Conservation (phyloP, 35 echinoderm and acorn worm genomes). For the Strongylocentrotus purpuratus region DNA sequence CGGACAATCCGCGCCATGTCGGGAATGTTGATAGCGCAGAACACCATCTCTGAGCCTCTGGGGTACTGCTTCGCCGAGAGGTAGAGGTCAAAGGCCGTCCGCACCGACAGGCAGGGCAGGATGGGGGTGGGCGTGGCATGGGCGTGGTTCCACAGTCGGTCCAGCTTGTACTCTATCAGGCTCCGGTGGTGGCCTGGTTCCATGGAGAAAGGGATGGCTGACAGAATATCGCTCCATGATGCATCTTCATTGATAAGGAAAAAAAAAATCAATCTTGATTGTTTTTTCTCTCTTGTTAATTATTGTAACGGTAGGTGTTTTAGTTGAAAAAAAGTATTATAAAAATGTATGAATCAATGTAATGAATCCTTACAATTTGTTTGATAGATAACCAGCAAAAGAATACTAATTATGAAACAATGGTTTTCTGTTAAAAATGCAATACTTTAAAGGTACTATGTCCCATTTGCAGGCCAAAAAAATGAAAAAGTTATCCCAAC, state of each 20-base stretch:
- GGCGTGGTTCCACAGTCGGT: conserved; percentile 42
- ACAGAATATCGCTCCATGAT: conserved; percentile 45
- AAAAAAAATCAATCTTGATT: background rate
- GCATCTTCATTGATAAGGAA: conserved; percentile 47
- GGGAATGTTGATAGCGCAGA: conserved; percentile 89
- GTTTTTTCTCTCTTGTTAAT: too few relatives aligned
- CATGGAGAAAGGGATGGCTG: conserved; percentile 26
- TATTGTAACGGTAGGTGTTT: too few relatives aligned
- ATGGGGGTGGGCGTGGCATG: conserved; percentile 45
- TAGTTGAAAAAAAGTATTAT: too few relatives aligned
- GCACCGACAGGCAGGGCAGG: conserved; percentile 77
- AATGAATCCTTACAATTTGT: too few relatives aligned
- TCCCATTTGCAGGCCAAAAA: too few relatives aligned
- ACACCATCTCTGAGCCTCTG: conserved; percentile 79
- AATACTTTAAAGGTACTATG: too few relatives aligned
- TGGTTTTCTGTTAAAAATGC: too few relatives aligned
- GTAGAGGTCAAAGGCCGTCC: conserved; percentile 85
- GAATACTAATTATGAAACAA: too few relatives aligned
- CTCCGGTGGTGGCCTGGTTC: conserved; percentile 22
- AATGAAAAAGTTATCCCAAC: too few relatives aligned
- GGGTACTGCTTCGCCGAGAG: conserved; percentile 82
- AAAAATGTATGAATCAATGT: too few relatives aligned
- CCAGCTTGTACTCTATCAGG: background rate
- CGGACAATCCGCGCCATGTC: conserved; percentile 72
- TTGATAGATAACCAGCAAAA: too few relatives aligned